These are phyloP conservation scores for Tor tambroides DNA, from an alignment of 2,113 vertebrate genomes.

Conservation along the genomic window DNA sequence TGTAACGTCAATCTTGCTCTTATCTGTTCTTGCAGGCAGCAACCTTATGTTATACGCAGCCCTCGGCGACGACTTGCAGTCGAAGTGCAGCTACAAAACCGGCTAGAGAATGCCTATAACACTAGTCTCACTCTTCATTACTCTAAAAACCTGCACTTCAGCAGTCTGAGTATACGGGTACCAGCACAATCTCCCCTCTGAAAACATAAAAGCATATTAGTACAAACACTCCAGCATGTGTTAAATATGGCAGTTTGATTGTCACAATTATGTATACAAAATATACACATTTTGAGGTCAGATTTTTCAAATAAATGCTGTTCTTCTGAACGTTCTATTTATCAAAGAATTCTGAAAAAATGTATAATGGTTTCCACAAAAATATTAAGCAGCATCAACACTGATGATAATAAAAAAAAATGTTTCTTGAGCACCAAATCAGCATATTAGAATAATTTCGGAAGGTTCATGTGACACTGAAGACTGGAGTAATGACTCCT, in stretches of 20 bases:
- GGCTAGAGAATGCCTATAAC: slow-evolving; percentile 92
- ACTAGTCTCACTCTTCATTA: slow-evolving; percentile 85
- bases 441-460: background rate
- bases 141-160: slow-evolving; percentile 90
- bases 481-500: background rate
- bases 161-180: slow-evolving; percentile 86
- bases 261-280: background rate
- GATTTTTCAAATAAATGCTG: background rate
- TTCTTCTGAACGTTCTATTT: background rate
- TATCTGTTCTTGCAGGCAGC: slow-evolving; percentile 74
- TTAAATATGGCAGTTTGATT: background rate
- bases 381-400: background rate
- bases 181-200: background rate
- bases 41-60: slow-evolving; percentile 82
- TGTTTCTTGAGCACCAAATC: background rate
- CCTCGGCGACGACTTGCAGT: slow-evolving; percentile 81
- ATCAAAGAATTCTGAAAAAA: background rate
- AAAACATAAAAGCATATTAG: slow-evolving; percentile 2
- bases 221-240: background rate
- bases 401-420: background rate
- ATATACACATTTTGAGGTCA: background rate
- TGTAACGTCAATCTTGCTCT: background rate
- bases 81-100: slow-evolving; percentile 84
- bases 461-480: background rate
- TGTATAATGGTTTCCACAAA: background rate